A percentile compares a stretch with the other conserved stretches of the same genome.
phyloP scores from a whole-genome alignment of 53 echinoderm and acorn worm genomes.

The Echinarachnius parma region DNA sequence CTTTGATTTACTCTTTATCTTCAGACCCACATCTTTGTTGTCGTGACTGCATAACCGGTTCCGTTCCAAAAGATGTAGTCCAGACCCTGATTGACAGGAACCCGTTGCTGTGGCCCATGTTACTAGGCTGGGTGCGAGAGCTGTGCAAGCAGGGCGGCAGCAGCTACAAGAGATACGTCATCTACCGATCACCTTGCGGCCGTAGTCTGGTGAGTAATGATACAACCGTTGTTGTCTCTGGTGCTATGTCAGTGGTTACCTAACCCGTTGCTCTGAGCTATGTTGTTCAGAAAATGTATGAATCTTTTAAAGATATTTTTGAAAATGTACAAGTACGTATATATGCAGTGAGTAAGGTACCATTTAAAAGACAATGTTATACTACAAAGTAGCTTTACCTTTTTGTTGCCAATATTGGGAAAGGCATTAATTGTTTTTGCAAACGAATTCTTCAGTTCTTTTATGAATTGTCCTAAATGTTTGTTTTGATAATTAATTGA shows the following conservation, averaged over 20 bases:
- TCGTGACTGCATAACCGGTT: constrained; percentile 39
- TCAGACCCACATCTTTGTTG: constrained; percentile 65
- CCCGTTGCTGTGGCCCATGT: constrained; percentile 63
- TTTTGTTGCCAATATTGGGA: too few relatives aligned
- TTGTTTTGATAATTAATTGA: background rate
- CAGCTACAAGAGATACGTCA: constrained; percentile 56
- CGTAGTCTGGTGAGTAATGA: constrained; percentile 76
- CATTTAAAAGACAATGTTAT: too few relatives aligned
- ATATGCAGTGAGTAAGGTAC: too few relatives aligned
- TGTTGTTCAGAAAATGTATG: too few relatives aligned
- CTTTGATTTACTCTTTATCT: constrained; percentile 16
- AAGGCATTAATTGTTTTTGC: too few relatives aligned
- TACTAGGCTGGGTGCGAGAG: constrained; percentile 72
- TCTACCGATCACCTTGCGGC: constrained; percentile 84
- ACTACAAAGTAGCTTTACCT: too few relatives aligned
- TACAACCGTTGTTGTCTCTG: too few relatives aligned
- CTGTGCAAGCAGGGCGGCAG: constrained; percentile 60
- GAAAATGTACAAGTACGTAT: too few relatives aligned
- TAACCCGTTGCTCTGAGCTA: too few relatives aligned
- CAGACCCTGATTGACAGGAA: constrained; percentile 50
- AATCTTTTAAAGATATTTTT: too few relatives aligned
- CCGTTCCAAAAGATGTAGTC: background rate
- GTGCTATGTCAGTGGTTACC: too few relatives aligned
- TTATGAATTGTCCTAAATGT: background rate
- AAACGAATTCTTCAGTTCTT: too few relatives aligned